Conservation (phyloP, 1,140 invertebrate genomes). For the Triops cancriformis region DNA sequence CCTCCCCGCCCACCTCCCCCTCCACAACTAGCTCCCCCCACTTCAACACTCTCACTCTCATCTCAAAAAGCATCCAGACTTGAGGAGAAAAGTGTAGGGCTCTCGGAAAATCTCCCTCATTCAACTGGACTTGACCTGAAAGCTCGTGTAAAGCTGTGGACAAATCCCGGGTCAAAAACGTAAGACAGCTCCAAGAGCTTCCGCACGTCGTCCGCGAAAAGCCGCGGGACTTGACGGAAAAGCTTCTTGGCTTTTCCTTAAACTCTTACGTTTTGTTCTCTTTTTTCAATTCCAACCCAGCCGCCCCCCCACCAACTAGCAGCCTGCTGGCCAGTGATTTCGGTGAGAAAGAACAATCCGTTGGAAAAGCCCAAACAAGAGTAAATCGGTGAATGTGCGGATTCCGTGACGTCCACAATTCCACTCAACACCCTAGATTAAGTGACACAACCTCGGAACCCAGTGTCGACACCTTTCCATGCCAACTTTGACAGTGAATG, state of each 20-base stretch:
- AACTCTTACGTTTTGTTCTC: neutral
- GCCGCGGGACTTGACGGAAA: slow-evolving; percentile 7
- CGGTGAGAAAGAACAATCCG: no score
- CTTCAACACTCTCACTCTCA: slow-evolving; percentile 10
- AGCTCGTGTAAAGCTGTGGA: slow-evolving; percentile 12
- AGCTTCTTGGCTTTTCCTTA: neutral
- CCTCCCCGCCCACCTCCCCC: neutral
- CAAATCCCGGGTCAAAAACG: slow-evolving; percentile 7
- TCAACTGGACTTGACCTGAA: slow-evolving; percentile 13
- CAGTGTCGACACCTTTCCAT: no score
- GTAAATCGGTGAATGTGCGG: no score
- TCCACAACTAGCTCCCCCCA: no score
- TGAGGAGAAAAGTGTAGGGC: neutral
- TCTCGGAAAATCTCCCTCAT: neutral
- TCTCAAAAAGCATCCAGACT: slow-evolving; percentile 2
- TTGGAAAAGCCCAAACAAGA: no score
- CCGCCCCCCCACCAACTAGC: no score
- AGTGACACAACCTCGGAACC: no score
- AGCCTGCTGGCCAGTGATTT: no score
- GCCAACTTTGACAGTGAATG: no score
- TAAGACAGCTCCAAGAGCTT: neutral
- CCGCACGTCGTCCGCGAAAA: slow-evolving; percentile 7
- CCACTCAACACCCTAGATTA: no score
- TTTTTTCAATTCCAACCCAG: neutral
- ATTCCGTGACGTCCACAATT: no score